These are phyloP conservation scores for Scomberomorus guttatus DNA, from an alignment of 2,797 vertebrate species.

Conservation along the genomic window DNA sequence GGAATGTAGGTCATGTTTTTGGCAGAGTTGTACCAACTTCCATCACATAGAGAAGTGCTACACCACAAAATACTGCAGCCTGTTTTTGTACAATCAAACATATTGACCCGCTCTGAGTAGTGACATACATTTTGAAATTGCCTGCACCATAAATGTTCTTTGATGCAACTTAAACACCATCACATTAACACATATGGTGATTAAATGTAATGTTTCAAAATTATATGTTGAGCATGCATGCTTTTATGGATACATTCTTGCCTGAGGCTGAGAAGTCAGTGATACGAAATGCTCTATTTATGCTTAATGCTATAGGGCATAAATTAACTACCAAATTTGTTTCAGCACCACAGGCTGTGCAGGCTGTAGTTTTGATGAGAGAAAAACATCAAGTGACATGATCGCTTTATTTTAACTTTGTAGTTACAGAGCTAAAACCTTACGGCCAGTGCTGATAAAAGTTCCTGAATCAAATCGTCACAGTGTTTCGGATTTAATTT, in stretches of 20 bases:
- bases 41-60: slow-evolving; percentile 62
- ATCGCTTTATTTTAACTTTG: slow-evolving; percentile 31
- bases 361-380: slow-evolving; percentile 10
- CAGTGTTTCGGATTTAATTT: slow-evolving; percentile 71
- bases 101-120: slow-evolving; percentile 29
- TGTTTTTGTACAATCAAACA: slow-evolving; percentile 32
- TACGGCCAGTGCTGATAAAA: slow-evolving; percentile 24
- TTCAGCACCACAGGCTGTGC: slow-evolving; percentile 20
- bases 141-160: neutral
- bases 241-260: neutral
- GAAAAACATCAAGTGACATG: slow-evolving; percentile 16
- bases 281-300: neutral
- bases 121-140: neutral
- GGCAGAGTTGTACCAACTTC: slow-evolving; percentile 75
- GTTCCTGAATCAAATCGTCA: slow-evolving; percentile 43
- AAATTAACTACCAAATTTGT: neutral
- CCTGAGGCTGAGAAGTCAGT: neutral
- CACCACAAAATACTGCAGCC: slow-evolving; percentile 51
- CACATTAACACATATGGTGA: neutral
- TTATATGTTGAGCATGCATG: neutral
- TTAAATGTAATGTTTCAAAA: neutral
- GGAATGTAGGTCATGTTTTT: slow-evolving; percentile 84
- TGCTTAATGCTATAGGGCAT: neutral
- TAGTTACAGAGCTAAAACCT: slow-evolving; percentile 36
- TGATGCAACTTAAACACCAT: neutral